Base-by-base conservation (phyloP, 2,888 invertebrate species). In the Hemicrepidius hirtus region DNA sequence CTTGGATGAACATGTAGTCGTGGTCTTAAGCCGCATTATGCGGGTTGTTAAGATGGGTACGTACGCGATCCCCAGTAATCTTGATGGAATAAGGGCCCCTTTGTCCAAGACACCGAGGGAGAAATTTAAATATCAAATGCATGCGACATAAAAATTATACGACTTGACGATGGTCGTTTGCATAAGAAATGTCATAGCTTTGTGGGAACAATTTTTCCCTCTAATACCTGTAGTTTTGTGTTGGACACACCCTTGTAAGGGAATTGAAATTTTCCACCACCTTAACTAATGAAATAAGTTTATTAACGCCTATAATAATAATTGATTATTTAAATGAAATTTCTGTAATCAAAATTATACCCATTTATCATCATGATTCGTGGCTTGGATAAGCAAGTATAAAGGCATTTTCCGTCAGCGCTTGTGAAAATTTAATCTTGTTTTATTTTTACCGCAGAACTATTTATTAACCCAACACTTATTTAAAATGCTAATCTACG, bases 11-110 rank as follows among this genome's bases (percentile, higher is more conserved):
- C 71, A 69, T 77, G 72, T 70, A 68, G 68, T 60, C 71, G 77
- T 60, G 69, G 76, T 75, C 74, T 75, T 66, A 65, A 77, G 75
- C 74, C 70, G 75, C 69, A 73, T 77, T 76, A 77, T 77, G 76
- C 76, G 77, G 77, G 76, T 72, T 73, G 74, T 75, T 73, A 76
- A 77, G 72, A 75, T 71, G 67, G 62, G 68, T 68, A 68, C 50
- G 73, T 71, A 73, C 73, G 69, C 67, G 70, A 57, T 71, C 66
- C 70, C 69, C 60, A 71, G 63, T 67, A 71, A 71, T 71, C 65
- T 68, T 71, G 65, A 71, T 71, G 55, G 49, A 59, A 65, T 65
- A 60, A 60, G 65, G 65, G 66, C 20, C 21, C 55, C 69, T 75
- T 74, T 68, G 64, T 70, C 59, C 73, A 59, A 46, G 35, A 46